Base-by-base conservation (phyloP, 2,888 invertebrate genomes). In the Brachylomia viminalis region DNA sequence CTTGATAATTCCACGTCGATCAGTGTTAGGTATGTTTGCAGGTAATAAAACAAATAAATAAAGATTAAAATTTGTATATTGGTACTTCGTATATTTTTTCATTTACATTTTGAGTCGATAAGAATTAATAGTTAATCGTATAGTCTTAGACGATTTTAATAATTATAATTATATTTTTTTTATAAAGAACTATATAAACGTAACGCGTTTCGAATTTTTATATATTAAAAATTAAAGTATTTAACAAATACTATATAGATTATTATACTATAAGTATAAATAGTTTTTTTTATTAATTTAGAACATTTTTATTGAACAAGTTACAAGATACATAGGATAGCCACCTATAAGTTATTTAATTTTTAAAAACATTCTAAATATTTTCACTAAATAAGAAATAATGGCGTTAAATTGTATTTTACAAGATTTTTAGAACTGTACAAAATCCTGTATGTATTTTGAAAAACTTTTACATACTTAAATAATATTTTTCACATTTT, bases 41-140 rank as follows among this genome's bases (percentile, higher is more conserved):
- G n/a, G n/a, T 6, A 88, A 85, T 86, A 73, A 94, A 94, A 93
- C 90, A 84, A 89, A 73, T 59, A 45, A 42, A 59, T 78, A 95
- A 96, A 96, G 96, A 96, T 96, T 96, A 95, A 96, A 96, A 96
- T 95, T 96, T 96, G 96, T 96, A 96, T 96, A 96, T 96, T 96
- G 96, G 96, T 96, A 96, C 96, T 95, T 96, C 96, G 96, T 96
- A 96, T 96, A 96, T 94, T 95, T 93, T 93, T 94, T 95, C 93
- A 95, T 96, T 96, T 96, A 96, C 96, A 95, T 93, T 92, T 94
- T 93, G 94, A 95, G 92, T 96, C 94, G 93, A 95, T 95, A 95
- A 95, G 95, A 95, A 93, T 95, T 93, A 94, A 92, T 94, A 95
- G 92, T 93, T 93, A 93, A 90, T 93, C 92, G 92, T 93, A 95